These are phyloP conservation scores for Zaprionus nigranus DNA, from an alignment of 1,140 invertebrate genomes.

Conservation along the genomic window DNA sequence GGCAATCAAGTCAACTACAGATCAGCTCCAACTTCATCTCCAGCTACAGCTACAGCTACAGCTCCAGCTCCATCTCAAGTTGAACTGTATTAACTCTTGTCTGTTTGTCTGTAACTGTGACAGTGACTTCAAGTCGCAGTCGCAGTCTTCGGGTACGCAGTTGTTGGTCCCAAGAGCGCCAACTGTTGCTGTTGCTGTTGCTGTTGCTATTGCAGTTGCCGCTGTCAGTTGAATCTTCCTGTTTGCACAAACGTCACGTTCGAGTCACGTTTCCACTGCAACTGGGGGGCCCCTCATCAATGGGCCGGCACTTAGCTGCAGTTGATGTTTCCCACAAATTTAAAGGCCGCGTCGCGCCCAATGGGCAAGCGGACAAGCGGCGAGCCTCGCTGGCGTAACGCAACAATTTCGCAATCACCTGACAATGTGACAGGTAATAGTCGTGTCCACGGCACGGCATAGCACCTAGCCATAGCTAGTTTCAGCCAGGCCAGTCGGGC, in stretches of 20 bases:
- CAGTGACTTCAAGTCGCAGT: slow-evolving; percentile 38
- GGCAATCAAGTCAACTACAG: slow-evolving; percentile 74
- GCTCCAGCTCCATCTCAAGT: slow-evolving; percentile 52
- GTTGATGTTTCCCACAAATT: slow-evolving; percentile 82
- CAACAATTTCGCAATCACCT: slow-evolving; percentile 83
- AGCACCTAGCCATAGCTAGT: slow-evolving; percentile 38
- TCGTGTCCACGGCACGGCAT: slow-evolving; percentile 69
- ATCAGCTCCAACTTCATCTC: slow-evolving; percentile 20
- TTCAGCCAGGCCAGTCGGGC: slow-evolving; percentile 29
- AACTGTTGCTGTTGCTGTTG: slow-evolving; percentile 61
- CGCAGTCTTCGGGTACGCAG: slow-evolving; percentile 11
- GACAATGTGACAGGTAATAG: slow-evolving; percentile 83
- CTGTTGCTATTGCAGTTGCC: slow-evolving; percentile 38
- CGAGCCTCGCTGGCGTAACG: slow-evolving; percentile 69
- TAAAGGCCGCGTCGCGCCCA: slow-evolving; percentile 58
- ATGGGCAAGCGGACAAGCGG: slow-evolving; percentile 21
- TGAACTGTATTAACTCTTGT: slow-evolving; percentile 81
- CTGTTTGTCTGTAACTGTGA: slow-evolving; percentile 59
- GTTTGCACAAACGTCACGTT: slow-evolving; percentile 83
- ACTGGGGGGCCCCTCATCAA: slow-evolving; percentile 59
- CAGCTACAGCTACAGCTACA: slow-evolving; percentile 4
- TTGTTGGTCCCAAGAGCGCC: slow-evolving; percentile 48
- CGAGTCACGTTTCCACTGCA: slow-evolving; percentile 72
- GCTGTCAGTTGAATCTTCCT: slow-evolving; percentile 77
- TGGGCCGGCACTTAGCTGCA: slow-evolving; percentile 61